Evolutionary conservation across 2,888 invertebrate species (phyloP).

Genomic region (Acleris literana): DNA sequence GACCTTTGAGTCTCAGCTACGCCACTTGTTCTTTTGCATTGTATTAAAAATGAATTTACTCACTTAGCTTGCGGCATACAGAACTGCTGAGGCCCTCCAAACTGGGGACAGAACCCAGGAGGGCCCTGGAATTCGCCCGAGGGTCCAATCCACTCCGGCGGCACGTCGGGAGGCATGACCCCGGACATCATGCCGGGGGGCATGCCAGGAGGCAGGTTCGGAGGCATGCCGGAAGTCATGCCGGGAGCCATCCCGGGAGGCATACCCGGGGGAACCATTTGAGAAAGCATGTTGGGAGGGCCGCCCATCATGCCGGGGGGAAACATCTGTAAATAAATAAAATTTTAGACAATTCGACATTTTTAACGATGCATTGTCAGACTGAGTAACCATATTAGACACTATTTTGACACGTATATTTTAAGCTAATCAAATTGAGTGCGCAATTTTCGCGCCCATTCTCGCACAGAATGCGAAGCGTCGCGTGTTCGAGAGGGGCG

Average conservation of each 20-base stretch:
- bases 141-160: constrained; percentile 62
- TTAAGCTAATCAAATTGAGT: too few species aligned
- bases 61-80: constrained; percentile 76
- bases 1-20: too few species aligned
- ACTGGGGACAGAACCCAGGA: constrained; percentile 65
- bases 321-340: constrained; percentile 59
- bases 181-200: constrained; percentile 43
- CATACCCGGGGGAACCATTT: constrained; percentile 33
- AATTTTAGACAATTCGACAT: not conserved
- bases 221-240: constrained; percentile 43
- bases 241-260: constrained; percentile 37
- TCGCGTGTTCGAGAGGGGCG: too few species aligned
- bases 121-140: constrained; percentile 57
- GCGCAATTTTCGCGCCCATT: too few species aligned
- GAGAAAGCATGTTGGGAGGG: constrained; percentile 38
- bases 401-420: too few species aligned
- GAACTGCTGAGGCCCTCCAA: constrained; percentile 60
- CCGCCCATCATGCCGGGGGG: constrained; percentile 61
- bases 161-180: constrained; percentile 46
- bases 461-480: too few species aligned
- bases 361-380: too few species aligned
- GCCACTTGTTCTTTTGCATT: too few species aligned
- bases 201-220: constrained; percentile 33
- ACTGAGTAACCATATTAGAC: too few species aligned
- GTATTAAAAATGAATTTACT: constrained; percentile 43